Conservation (phyloP, 2,113 vertebrate species). For the Odontesthes bonariensis region DNA sequence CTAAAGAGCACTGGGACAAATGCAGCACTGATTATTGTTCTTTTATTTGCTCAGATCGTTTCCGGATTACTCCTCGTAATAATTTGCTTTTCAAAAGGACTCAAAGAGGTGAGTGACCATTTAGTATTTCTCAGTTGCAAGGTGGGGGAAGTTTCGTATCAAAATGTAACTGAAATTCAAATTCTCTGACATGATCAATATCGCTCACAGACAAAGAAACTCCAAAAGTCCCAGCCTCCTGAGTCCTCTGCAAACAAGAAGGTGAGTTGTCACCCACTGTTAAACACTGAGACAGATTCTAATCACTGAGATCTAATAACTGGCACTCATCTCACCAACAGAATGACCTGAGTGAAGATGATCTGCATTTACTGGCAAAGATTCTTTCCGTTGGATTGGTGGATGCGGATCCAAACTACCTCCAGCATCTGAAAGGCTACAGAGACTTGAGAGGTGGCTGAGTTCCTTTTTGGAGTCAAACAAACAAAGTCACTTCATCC, state of each 20-base stretch:
- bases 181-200: constrained; percentile 1
- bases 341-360: constrained; percentile 76
- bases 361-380: constrained; percentile 76
- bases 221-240: constrained; percentile 29
- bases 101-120: constrained; percentile 65
- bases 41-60: constrained; percentile 42
- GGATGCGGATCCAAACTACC: constrained; percentile 82
- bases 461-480: constrained; percentile 7
- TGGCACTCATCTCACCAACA: constrained; percentile 35
- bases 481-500: neutral
- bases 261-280: constrained; percentile 41
- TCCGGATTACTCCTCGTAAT: constrained; percentile 71
- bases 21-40: constrained; percentile 6
- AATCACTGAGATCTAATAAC: neutral
- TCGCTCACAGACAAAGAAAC: constrained; percentile 53
- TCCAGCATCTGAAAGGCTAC: constrained; percentile 83
- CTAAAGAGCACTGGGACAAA: neutral
- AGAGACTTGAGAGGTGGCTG: constrained; percentile 68
- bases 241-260: constrained; percentile 60
- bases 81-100: constrained; percentile 72
- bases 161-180: neutral
- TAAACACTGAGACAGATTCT: neutral
- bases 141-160: too few relatives aligned
- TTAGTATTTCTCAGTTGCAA: neutral
- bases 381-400: constrained; percentile 82